Percentiles rank a stretch among this genome's conserved stretches.
Evolutionary conservation across 2,888 invertebrate genomes (phyloP).

Genomic region (Argyra leucocephala): DNA sequence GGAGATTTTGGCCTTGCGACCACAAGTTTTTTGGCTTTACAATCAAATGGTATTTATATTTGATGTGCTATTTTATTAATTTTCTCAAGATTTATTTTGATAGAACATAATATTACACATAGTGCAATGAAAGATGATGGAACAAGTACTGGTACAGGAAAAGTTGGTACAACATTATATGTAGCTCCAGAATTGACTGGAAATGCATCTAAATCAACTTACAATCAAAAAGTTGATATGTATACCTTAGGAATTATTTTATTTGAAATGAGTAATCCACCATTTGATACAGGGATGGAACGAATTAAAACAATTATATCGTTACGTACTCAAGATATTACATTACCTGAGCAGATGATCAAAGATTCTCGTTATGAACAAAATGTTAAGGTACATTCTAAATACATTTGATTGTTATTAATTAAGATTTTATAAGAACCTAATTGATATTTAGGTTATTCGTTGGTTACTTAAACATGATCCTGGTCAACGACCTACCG

Average conservation of each 20-base stretch:
- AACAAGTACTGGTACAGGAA: constrained; percentile 52
- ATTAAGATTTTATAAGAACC: background rate
- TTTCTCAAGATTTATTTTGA: background rate
- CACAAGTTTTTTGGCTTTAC: constrained; percentile 51
- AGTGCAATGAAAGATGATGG: constrained; percentile 33
- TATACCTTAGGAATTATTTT: constrained; percentile 84
- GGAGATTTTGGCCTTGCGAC: constrained; percentile 97
- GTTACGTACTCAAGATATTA: constrained; percentile 58
- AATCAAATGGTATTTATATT: constrained; percentile 30
- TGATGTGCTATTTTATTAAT: background rate
- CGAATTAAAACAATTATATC: constrained; percentile 66
- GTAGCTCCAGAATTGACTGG: constrained; percentile 84
- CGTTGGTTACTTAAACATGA: constrained; percentile 77
- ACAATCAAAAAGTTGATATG: constrained; percentile 83
- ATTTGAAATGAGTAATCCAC: constrained; percentile 89
- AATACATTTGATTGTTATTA: too few relatives aligned
- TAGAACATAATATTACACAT: constrained; percentile 23
- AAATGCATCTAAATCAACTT: constrained; percentile 59
- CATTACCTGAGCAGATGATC: constrained; percentile 60
- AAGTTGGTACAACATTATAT: constrained; percentile 91
- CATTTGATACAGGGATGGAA: constrained; percentile 82
- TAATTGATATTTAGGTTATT: constrained; percentile 44
- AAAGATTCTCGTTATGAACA: constrained; percentile 35
- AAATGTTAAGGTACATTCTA: constrained; percentile 47
- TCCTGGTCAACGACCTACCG: constrained; percentile 70